Conservation (phyloP, 37 sponge, comb jelly and placozoan genomes). For the Diacarnus erythraeanus region DNA sequence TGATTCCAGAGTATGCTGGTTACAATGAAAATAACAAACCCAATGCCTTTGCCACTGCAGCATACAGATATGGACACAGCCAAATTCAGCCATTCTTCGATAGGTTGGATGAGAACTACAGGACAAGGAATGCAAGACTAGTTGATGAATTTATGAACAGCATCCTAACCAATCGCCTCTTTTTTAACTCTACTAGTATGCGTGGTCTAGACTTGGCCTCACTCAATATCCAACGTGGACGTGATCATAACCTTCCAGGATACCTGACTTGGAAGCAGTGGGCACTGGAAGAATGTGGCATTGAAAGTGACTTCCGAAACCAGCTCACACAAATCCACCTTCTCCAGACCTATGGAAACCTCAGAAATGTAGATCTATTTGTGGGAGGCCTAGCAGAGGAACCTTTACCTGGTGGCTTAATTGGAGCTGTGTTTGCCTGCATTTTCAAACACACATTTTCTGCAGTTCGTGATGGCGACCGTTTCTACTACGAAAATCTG, state of each 20-base stretch:
- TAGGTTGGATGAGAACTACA: constrained; percentile 42
- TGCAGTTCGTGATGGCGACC: constrained; percentile 80
- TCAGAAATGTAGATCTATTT: constrained; percentile 79
- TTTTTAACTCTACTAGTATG: constrained; percentile 2
- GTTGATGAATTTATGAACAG: constrained; percentile 65
- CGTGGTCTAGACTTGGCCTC: constrained; percentile 70
- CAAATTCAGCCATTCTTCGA: constrained; percentile 59
- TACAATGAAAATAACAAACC: constrained; percentile 64
- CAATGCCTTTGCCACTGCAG: constrained; percentile 75
- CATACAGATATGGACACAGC: constrained; percentile 79
- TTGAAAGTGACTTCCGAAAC: constrained; percentile 19
- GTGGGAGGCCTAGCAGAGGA: constrained; percentile 80
- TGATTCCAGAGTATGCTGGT: neutral
- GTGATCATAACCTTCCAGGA: constrained; percentile 84
- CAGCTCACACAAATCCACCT: constrained; percentile 32
- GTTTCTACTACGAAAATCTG: constrained; percentile 80
- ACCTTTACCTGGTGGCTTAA: constrained; percentile 47
- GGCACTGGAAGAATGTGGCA: constrained; percentile 6
- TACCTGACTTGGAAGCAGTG: constrained; percentile 57
- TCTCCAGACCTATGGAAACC: constrained; percentile 49
- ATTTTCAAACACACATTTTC: constrained; percentile 78
- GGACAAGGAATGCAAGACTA: constrained; percentile 8
- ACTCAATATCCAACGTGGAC: constrained; percentile 80
- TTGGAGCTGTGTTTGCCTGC: constrained; percentile 92
- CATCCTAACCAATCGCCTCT: constrained; percentile 66